A percentile compares a stretch with the other conserved stretches of the same genome.
Conservation (phyloP, 2,113 vertebrate species). For the Haemorhous mexicanus region DNA sequence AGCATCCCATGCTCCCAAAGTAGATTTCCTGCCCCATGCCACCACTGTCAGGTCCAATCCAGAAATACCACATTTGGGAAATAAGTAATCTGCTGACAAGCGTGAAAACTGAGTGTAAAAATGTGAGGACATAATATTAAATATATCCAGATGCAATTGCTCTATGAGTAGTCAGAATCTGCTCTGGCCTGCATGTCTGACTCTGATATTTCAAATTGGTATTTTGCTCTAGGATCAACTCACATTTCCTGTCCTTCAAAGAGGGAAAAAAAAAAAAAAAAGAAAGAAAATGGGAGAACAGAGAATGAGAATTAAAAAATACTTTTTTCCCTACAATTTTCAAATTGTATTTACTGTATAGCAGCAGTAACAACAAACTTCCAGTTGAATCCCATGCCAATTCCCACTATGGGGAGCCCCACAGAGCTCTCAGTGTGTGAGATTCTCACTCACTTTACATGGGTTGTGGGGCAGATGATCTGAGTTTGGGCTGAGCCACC, state of each 20-base stretch:
- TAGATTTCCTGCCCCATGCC: background rate
- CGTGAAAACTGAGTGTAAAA: background rate
- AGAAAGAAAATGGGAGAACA: background rate
- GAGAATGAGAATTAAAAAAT: background rate
- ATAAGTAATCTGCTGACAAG: background rate
- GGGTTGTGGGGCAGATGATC: background rate
- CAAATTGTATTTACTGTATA: background rate
- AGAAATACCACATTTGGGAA: background rate
- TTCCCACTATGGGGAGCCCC: background rate
- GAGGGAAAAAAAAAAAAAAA: background rate
- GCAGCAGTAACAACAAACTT: background rate
- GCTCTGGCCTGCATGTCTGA: background rate
- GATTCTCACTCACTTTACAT: background rate
- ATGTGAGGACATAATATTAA: slow-evolving; percentile 1
- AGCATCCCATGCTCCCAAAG: background rate
- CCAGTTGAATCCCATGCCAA: background rate
- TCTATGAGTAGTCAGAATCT: background rate
- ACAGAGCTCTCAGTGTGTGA: background rate
- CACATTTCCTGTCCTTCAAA: background rate
- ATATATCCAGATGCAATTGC: background rate
- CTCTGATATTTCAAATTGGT: background rate
- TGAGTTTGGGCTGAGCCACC: rapidly evolving
- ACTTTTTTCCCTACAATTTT: background rate
- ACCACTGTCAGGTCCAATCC: background rate
- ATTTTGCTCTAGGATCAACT: background rate